These are phyloP conservation scores for Otolemur crassicaudatus DNA, from an alignment of 2,797 vertebrate species.

Conservation along the genomic window DNA sequence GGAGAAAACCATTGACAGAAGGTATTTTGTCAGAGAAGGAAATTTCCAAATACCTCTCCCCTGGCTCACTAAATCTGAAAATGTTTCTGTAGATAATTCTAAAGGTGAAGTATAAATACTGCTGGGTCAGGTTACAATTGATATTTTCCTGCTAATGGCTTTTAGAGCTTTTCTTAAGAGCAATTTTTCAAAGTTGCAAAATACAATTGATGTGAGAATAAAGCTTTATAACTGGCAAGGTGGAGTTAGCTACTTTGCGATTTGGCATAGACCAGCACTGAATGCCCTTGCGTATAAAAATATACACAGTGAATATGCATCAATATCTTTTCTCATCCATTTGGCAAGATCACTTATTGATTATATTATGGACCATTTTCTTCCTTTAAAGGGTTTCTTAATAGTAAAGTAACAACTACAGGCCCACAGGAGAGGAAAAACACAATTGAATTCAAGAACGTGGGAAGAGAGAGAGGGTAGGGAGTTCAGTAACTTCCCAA, in stretches of 20 bases:
- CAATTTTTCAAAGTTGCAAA: background rate
- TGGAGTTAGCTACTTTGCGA: background rate
- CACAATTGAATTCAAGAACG: too few species aligned
- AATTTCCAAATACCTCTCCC: background rate
- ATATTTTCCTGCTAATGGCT: background rate
- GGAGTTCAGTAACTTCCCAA: too few species aligned
- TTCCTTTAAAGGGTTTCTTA: background rate
- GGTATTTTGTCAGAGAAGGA: background rate
- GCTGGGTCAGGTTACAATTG: background rate
- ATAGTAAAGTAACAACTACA: too few species aligned
- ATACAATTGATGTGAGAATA: constrained; percentile 16
- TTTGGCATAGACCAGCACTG: background rate
- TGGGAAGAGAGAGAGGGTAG: too few species aligned
- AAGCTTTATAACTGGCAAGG: background rate
- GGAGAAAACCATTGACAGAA: background rate
- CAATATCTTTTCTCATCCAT: background rate
- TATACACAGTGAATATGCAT: background rate
- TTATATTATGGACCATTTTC: background rate
- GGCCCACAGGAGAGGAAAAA: too few species aligned
- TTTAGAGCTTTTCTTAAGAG: background rate
- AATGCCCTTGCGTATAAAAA: background rate
- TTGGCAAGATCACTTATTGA: background rate
- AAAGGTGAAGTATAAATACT: background rate
- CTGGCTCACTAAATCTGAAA: background rate
- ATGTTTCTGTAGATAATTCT: background rate